These are phyloP conservation scores for Phrynocephalus versicolor DNA, from an alignment of 2,113 vertebrate species.

Conservation along the genomic window DNA sequence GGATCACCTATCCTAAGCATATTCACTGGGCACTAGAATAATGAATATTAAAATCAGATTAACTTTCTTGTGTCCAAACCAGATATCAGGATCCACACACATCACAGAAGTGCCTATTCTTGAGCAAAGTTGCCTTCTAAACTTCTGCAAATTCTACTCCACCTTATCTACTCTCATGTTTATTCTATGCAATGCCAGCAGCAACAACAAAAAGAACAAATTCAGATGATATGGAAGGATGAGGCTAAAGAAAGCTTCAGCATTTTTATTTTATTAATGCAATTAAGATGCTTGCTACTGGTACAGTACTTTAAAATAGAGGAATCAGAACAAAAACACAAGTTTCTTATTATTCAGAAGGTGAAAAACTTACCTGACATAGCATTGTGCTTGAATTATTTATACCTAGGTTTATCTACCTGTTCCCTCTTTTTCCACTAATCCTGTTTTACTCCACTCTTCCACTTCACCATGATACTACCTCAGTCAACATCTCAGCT, in stretches of 20 bases:
- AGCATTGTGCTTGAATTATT: not conserved
- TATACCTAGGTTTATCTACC: not conserved
- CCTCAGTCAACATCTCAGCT: not conserved
- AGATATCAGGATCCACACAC: not conserved
- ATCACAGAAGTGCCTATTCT: not conserved
- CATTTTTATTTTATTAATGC: not conserved
- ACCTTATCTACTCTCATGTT: not conserved
- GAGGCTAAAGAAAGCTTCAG: not conserved
- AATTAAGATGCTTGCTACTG: not conserved
- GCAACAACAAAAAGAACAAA: not conserved
- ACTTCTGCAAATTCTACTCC: not conserved
- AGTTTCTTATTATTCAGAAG: not conserved
- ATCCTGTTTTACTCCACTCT: not conserved
- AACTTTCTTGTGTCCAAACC: not conserved
- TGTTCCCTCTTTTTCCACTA: not conserved
- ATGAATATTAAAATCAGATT: not conserved
- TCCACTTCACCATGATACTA: not conserved
- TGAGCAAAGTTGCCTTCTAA: not conserved
- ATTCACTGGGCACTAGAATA: not conserved
- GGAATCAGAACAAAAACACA: no score
- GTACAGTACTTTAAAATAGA: not conserved
- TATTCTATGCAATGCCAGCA: constrained; percentile 1
- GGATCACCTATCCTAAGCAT: not conserved
- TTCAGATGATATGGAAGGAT: not conserved
- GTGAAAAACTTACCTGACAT: not conserved